Evolutionary conservation across 2,888 invertebrate species (phyloP).

Genomic region (Dryobota labecula): DNA sequence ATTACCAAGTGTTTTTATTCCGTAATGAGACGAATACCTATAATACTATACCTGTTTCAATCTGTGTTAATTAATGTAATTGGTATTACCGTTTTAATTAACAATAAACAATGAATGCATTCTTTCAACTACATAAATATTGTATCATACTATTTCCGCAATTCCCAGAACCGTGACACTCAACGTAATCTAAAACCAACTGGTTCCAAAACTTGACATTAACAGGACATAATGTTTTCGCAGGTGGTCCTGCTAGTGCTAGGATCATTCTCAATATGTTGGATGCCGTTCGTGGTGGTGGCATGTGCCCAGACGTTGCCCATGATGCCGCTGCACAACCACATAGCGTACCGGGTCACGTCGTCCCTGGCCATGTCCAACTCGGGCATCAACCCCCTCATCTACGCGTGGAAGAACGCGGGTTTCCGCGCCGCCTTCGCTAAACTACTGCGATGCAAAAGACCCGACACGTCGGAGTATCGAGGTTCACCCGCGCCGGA

Average conservation of each 20-base stretch:
- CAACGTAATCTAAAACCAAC: not conserved
- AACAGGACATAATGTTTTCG: constrained; percentile 63
- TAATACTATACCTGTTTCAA: too few relatives aligned
- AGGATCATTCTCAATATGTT: constrained; percentile 95
- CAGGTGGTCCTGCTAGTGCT: constrained; percentile 95
- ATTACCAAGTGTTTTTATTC: not conserved
- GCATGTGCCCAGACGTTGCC: constrained; percentile 91
- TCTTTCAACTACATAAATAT: not conserved
- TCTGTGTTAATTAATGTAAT: too few relatives aligned
- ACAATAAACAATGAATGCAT: too few relatives aligned
- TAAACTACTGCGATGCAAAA: constrained; percentile 92
- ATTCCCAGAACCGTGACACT: not conserved
- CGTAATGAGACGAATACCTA: not conserved
- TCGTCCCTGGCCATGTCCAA: constrained; percentile 94
- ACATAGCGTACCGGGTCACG: constrained; percentile 91
- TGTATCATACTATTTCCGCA: not conserved
- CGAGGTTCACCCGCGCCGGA: constrained; percentile 90
- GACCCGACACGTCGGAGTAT: constrained; percentile 91
- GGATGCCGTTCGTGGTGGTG: constrained; percentile 95
- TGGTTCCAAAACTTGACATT: not conserved
- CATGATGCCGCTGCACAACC: constrained; percentile 87
- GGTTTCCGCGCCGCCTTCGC: constrained; percentile 94
- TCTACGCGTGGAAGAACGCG: constrained; percentile 96
- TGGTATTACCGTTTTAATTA: too few relatives aligned
- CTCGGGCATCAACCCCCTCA: constrained; percentile 95